Evolutionary conservation across 2,888 invertebrate genomes (phyloP), one percentile per base, ranked within the genome.

Genomic region (Xestia ashworthii): DNA sequence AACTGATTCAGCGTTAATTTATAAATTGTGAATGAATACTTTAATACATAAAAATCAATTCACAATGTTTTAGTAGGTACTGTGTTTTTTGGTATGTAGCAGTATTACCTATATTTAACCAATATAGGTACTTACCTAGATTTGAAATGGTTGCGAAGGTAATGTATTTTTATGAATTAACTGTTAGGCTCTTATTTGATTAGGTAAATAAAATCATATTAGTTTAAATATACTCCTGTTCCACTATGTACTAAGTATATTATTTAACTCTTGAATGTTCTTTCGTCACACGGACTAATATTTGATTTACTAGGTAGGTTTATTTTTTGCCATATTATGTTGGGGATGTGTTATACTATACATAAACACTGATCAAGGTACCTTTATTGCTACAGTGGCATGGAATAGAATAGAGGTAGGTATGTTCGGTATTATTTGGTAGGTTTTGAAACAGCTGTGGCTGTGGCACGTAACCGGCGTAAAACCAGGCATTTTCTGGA

Each of bases 401-500:
- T 81, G 53, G 14, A 64, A 70, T 76, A 46, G 11, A 60, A 65
- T 58, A 60, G 14, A 75, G 19, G 8, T 46, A 38, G n/a, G 19
- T 46, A 46, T 69, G 22, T 48, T 68, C 1, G 22, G 25, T 68
- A 62, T 70, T 58, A 68, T 71, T 72, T 69, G 55, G 41, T 72
- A 62, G 62, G 58, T 53, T 65, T 55, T 74, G 65, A 22, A 74
- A 74, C 84, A 84, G 80, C 84, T 86, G 87, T 62, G 69, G 80
- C 84, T 86, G 87, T 62, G 69, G 76, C 87, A 81, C 84, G 78
- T 83, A 81, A 69, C 78, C 60, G 44, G 65, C 55, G 38, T 74
- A 67, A 71, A 86, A 75, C 71, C 32, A 74, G 53, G 32, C 62
- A 70, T 70, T 76, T 76, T 71, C 50, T 69, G 58, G 78, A 69